Evolutionary conservation across 2,113 vertebrate species (phyloP), one percentile per base, ranked within the genome.

Genomic region (Pteruthius melanotis): DNA sequence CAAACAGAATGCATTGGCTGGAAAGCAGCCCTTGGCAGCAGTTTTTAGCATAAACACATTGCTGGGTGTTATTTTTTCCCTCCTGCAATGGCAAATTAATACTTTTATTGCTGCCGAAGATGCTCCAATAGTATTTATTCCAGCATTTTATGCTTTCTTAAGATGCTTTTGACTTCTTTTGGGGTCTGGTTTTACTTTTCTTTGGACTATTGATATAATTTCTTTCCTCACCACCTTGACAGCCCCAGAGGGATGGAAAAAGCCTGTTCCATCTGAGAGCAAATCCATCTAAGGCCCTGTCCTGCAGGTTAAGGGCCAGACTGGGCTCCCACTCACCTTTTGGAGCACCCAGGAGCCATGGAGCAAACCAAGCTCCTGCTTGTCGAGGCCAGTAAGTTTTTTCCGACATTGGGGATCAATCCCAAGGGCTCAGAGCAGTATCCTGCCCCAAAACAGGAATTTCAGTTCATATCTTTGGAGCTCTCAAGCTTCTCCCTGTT

Each of bases 61-160:
- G 80, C 66, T 65, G 68, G 22, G 22, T n/a, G 76, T 70, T 57
- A 80, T 33, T 69, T 89, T 68, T 26, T 22, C 78, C 85, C 94
- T 53, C 78, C 56, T 65, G 71, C 65, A 82, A 90, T 45, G 89
- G 88, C 77, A 93, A 90, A 96, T 97, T 87, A 97, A 97, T 97
- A 89, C 96, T 95, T 97, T 81, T 92, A 94, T 92, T 90, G 83
- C 86, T 53, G 50, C 57, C 3, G 11, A 97, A 94, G 96, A 94
- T 31, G 56, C 69, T 82, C 64, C 93, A 90, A 94, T 90, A 92
- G 85, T 92, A 97, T 97, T 98, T 97, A 97, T 95, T 95, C 92
- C 71, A 56, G 65, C 66, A 40, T 61, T 96, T 97, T 54, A 69
- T 0, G 2, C 80, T 91, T 96, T 95, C 90, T 83, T 95, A 77